Percentiles rank a stretch among this genome's conserved stretches.
phyloP scores from a whole-genome alignment of 2,113 vertebrate genomes.

The Nothocercus julius region DNA sequence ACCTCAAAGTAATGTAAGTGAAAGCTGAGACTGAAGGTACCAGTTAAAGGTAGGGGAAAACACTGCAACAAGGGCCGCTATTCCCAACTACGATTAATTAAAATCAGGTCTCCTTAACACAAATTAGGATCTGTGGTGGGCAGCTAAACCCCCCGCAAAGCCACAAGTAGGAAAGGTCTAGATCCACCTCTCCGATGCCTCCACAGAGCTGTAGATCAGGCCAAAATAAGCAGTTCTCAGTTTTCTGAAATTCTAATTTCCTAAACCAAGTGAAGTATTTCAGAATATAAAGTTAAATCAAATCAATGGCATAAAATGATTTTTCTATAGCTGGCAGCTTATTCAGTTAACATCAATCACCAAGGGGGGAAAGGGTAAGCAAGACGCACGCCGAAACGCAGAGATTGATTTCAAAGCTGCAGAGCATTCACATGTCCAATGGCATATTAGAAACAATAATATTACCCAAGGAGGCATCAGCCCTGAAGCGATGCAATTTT shows the following conservation, averaged over 20 bases:
- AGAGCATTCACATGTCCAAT: neutral
- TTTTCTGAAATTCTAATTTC: neutral
- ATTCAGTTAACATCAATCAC: conserved; percentile 67
- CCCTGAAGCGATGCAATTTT: conserved; percentile 7
- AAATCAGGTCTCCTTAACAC: neutral
- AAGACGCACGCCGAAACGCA: conserved; percentile 55
- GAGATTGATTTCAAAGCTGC: conserved; percentile 59
- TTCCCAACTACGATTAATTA: neutral
- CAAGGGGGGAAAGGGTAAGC: conserved; percentile 37
- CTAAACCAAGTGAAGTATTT: neutral
- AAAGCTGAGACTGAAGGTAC: neutral
- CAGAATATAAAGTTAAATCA: neutral
- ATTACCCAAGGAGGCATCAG: conserved; percentile 11
- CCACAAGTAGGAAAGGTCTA: neutral
- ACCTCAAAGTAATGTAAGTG: neutral
- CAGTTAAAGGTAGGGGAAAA: neutral
- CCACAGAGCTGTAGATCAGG: neutral
- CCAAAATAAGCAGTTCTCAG: neutral
- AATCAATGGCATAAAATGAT: conserved; percentile 66
- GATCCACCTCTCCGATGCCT: neutral
- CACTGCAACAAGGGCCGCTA: neutral
- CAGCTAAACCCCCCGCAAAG: neutral
- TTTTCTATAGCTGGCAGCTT: conserved; percentile 67
- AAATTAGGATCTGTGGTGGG: accelerated
- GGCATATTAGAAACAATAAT: neutral